Conservation (phyloP, 2,888 invertebrate genomes). For the Baronia brevicornis region DNA sequence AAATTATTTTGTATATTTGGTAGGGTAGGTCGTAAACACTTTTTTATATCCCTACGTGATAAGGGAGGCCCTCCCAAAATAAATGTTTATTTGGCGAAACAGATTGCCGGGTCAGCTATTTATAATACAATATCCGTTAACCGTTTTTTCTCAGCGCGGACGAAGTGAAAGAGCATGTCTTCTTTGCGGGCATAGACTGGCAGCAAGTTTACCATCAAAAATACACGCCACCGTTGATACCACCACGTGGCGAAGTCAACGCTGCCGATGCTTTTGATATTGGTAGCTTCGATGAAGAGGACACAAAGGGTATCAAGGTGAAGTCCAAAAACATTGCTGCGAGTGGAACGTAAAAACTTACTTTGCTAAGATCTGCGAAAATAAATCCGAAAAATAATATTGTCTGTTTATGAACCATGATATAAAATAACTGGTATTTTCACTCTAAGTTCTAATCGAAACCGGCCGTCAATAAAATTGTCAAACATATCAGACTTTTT, state of each 20-base stretch:
- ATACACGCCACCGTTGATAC: slow-evolving; percentile 98
- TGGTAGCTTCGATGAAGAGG: slow-evolving; percentile 99
- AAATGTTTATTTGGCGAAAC: neutral
- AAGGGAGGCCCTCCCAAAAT: too few relatives aligned
- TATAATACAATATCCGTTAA: neutral
- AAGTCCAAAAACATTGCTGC: neutral
- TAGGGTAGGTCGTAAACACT: too few relatives aligned
- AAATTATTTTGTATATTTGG: too few relatives aligned
- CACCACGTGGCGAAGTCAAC: slow-evolving; percentile 99
- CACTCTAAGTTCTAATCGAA: too few relatives aligned
- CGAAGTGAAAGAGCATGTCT: slow-evolving; percentile 97
- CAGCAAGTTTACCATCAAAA: slow-evolving; percentile 99
- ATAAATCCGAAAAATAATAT: too few relatives aligned
- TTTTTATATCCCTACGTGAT: too few relatives aligned
- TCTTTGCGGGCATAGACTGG: slow-evolving; percentile 99
- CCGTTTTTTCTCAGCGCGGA: slow-evolving; percentile 89
- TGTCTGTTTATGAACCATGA: too few relatives aligned
- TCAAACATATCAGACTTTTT: too few relatives aligned
- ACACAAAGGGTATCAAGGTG: slow-evolving; percentile 98
- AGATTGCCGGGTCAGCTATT: neutral
- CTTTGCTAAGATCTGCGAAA: too few relatives aligned
- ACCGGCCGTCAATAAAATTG: too few relatives aligned
- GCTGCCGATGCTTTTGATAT: slow-evolving; percentile 99
- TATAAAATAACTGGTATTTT: too few relatives aligned
- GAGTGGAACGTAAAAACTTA: too few relatives aligned